Evolutionary conservation across 1,140 invertebrate species (phyloP).

Genomic region (Coboldia fuscipes): DNA sequence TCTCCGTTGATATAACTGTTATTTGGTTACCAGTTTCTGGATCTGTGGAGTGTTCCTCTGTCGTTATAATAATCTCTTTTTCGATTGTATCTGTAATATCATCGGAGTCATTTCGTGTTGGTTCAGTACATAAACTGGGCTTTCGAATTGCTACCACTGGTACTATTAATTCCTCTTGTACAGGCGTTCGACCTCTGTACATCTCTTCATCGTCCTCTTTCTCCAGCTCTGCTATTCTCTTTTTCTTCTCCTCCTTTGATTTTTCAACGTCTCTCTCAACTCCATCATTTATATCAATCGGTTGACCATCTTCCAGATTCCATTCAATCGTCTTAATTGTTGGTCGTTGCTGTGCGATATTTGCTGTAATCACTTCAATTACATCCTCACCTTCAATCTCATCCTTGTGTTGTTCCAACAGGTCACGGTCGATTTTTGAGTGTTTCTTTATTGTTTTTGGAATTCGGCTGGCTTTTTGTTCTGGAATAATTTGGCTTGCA

Average conservation of each 20-base stretch:
- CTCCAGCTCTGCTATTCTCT: background rate
- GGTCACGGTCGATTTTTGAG: slow-evolving; percentile 20
- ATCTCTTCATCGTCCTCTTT: background rate
- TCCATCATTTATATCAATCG: slow-evolving; percentile 14
- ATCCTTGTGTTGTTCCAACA: no score
- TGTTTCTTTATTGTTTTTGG: slow-evolving; percentile 24
- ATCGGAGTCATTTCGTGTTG: background rate
- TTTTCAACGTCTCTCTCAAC: slow-evolving; percentile 16
- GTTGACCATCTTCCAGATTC: slow-evolving; percentile 21
- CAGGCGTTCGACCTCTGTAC: background rate
- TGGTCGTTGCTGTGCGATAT: background rate
- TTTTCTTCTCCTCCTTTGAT: slow-evolving; percentile 13
- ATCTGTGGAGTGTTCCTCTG: background rate
- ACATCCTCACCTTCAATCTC: no score
- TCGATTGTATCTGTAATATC: background rate
- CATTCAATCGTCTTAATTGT: slow-evolving; percentile 11
- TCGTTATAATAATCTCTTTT: background rate
- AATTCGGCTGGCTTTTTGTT: no score
- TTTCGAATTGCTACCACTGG: background rate
- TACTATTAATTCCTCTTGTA: background rate
- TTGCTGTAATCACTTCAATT: slow-evolving; percentile 13
- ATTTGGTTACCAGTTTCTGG: slow-evolving; percentile 6
- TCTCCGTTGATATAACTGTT: slow-evolving; percentile 7
- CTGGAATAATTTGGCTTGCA: no score
- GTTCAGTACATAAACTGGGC: background rate